Conservation (phyloP, 64 coral and sea anemone genomes). For the Pocillopora damicornis region DNA sequence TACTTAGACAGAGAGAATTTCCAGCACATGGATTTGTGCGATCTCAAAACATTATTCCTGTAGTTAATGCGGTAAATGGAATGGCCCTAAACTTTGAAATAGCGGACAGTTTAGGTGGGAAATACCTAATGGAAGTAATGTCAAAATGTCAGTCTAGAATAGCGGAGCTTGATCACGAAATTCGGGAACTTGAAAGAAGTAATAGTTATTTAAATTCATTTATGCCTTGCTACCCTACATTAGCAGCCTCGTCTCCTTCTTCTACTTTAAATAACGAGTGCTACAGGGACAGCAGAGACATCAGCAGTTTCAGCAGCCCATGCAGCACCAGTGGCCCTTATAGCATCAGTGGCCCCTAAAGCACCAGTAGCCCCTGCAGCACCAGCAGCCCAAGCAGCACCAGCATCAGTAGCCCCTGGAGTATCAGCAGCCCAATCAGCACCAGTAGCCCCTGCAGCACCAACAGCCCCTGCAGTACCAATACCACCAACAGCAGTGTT, state of each 20-base stretch:
- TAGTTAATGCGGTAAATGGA: conserved; percentile 9
- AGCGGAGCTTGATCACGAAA: not conserved
- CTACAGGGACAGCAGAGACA: no score
- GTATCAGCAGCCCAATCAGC: not conserved
- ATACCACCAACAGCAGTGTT: not conserved
- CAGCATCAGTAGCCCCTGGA: no score
- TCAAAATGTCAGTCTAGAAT: not conserved
- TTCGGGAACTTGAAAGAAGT: not conserved
- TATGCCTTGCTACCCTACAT: not conserved
- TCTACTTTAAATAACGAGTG: no score
- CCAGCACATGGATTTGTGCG: not conserved
- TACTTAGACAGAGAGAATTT: conserved; percentile 37
- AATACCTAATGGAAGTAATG: not conserved
- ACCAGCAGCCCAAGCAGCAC: no score
- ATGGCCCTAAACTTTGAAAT: not conserved
- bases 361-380: no score
- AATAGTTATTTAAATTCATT: not conserved
- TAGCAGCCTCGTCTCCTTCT: not conserved
- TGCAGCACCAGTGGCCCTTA: no score
- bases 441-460: not conserved
- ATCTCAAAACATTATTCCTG: conserved; percentile 11
- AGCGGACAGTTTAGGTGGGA: conserved; percentile 32
- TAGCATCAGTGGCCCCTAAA: no score
- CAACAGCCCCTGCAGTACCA: not conserved
- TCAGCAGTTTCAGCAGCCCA: no score